Base-by-base conservation (phyloP, 2,113 vertebrate genomes). In the Terrapene triunguis region DNA sequence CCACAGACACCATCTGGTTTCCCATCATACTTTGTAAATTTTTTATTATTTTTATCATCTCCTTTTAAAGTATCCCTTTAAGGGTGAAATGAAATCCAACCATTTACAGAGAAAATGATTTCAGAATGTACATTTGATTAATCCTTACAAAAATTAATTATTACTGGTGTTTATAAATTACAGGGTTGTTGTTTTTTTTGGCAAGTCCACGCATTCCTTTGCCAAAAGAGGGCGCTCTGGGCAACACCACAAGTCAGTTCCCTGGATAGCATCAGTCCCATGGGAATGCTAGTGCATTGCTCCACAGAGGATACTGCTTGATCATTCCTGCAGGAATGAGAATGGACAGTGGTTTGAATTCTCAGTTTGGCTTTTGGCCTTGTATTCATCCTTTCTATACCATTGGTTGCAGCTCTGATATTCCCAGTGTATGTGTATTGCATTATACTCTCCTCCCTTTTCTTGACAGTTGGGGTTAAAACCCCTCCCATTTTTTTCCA, bases 81-180 rank as follows among this genome's bases (percentile, higher is more conserved):
- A 98, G 98, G 98, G 98, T 98, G 98, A 99, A 98, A 98, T 98
- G 98, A 98, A 98, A 98, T 98, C 96, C 98, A 98, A 98, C 98
- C 98, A 99, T 98, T 98, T 99, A 98, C 98, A 98, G 98, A 98
- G 98, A 98, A 98, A 99, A 98, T 98, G 98, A 98, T 99, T 98
- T 98, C 98, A 98, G 97, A 98, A 98, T 98, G 98, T 98, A 98
- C 98, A 98, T 97, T 98, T 97, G 97, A 98, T 98, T 98, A 97
- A 98, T 96, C 95, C 97, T 98, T 98, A 98, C 97, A 98, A 98
- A 98, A 97, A 97, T 95, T 96, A 97, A 95, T 97, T 98, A 97
- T 98, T 98, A 98, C 95, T 92, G 95, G 93, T 96, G 95, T 97
- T 97, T 98, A 98, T 98, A 98, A 98, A 98, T 98, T 98, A 98